Conservation (phyloP, 2,797 vertebrate genomes). For the Rousettus madagascariensis region DNA sequence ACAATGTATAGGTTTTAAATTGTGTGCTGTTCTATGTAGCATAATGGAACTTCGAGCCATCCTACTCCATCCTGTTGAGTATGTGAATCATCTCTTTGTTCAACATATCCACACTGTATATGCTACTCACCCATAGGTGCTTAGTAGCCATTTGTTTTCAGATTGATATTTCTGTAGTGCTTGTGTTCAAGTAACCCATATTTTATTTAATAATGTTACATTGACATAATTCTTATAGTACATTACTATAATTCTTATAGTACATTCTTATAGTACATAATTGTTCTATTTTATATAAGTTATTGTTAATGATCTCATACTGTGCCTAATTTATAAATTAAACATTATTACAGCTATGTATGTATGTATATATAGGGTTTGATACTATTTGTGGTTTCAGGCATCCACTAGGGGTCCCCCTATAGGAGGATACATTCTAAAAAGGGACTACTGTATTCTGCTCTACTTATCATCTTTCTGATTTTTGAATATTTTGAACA, state of each 20-base stretch:
- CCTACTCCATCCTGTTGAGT: not conserved
- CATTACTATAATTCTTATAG: not conserved
- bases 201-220: not conserved
- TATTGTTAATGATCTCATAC: not conserved
- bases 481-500: not conserved
- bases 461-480: not conserved
- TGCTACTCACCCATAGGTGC: not conserved
- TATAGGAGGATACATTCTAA: no score
- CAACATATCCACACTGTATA: not conserved
- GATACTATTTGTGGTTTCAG: not conserved
- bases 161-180: not conserved
- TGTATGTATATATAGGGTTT: not conserved
- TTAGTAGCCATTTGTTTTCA: not conserved
- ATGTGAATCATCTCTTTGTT: not conserved
- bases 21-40: not conserved
- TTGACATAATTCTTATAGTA: not conserved
- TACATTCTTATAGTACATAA: not conserved
- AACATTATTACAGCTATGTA: not conserved
- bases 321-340: not conserved
- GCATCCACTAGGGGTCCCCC: not conserved
- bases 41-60: not conserved
- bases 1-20: not conserved
- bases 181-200: not conserved
- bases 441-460: not conserved
- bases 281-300: not conserved